Percentiles rank a stretch among this genome's conserved stretches.
Conservation (phyloP, 2,113 vertebrate species). For the Pseudopipra pipra region DNA sequence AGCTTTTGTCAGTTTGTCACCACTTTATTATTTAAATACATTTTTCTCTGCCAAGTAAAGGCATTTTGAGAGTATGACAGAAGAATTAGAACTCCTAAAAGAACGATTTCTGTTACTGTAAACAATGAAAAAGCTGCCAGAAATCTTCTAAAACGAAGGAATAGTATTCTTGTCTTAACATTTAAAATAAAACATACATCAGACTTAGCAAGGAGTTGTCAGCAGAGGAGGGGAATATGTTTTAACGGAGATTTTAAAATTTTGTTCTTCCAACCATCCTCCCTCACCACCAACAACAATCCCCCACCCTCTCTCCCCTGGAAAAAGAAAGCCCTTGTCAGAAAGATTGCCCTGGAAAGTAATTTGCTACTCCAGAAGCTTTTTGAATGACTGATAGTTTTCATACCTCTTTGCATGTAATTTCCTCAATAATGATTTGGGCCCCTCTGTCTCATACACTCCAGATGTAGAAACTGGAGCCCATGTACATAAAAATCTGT, state of each 20-base stretch:
- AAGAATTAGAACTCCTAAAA: neutral
- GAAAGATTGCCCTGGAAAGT: neutral
- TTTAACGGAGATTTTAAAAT: neutral
- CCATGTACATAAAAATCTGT: neutral
- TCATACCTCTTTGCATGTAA: neutral
- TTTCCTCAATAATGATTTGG: neutral
- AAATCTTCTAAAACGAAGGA: neutral
- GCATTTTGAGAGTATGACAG: neutral
- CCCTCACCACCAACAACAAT: neutral
- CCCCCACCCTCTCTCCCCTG: neutral
- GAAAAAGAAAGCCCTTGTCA: neutral
- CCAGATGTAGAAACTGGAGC: neutral
- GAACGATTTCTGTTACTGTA: neutral
- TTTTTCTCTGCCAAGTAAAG: conserved; percentile 9
- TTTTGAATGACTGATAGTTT: neutral
- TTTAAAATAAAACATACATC: neutral
- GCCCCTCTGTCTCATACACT: neutral
- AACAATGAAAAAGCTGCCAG: neutral
- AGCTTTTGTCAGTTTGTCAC: conserved; percentile 24
- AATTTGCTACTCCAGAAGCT: neutral
- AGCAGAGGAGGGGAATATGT: neutral
- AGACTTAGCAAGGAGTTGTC: neutral
- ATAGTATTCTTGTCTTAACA: neutral
- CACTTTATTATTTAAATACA: conserved; percentile 15
- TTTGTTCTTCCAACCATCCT: neutral